phyloP scores from a whole-genome alignment of 2,113 vertebrate genomes.

The Psittacara wagleri region DNA sequence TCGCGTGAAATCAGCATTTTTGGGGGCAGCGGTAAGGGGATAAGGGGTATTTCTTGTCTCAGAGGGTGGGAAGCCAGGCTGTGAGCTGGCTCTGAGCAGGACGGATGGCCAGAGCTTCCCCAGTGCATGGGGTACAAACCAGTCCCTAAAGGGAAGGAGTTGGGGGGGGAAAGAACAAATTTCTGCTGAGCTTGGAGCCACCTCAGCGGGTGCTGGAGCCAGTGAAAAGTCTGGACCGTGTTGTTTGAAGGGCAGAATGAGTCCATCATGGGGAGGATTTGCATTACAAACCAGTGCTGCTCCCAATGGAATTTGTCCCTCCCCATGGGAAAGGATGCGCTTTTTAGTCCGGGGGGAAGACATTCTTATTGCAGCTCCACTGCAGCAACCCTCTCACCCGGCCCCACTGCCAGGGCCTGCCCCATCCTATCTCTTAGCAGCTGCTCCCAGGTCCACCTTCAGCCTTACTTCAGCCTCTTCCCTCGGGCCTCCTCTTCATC shows the following conservation, averaged over 20 bases:
- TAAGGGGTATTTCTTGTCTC: background rate
- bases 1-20: background rate
- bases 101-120: background rate
- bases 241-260: background rate
- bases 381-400: background rate
- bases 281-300: background rate
- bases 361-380: fast-evolving
- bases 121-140: background rate
- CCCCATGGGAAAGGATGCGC: background rate
- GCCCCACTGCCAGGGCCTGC: background rate
- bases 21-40: background rate
- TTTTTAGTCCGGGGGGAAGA: background rate
- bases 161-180: background rate
- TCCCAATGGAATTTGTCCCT: background rate
- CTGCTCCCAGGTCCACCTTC: background rate
- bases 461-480: background rate
- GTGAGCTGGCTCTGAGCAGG: background rate
- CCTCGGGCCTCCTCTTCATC: background rate
- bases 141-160: background rate
- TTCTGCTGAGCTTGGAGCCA: background rate
- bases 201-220: background rate
- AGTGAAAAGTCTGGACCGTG: background rate
- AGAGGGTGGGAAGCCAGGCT: background rate
- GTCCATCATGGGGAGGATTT: background rate
- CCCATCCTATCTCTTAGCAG: background rate